Percentiles rank a stretch among this genome's conserved stretches.
Conservation (phyloP, 2,797 vertebrate species). For the Pangasius krempfi region DNA sequence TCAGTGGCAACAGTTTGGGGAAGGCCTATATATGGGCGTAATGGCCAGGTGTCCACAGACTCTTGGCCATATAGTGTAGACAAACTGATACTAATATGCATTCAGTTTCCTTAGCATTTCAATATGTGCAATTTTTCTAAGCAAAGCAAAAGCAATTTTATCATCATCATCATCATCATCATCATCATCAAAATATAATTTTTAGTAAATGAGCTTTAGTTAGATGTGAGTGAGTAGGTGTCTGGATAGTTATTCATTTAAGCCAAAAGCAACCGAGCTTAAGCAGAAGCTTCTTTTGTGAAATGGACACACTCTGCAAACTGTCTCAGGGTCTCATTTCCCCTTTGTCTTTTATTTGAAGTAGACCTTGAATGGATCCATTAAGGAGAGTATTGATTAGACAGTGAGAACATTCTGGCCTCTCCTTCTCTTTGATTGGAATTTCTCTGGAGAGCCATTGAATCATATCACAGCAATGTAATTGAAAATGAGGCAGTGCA, state of each 20-base stretch:
- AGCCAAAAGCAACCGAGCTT: neutral
- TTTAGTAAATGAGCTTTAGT: no score
- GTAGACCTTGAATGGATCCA: conserved; percentile 56
- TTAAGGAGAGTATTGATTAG: conserved; percentile 61
- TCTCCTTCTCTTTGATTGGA: conserved; percentile 47
- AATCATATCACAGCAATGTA: conserved; percentile 53
- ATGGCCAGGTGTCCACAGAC: no score
- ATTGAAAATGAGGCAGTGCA: conserved; percentile 50
- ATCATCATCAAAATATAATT: neutral
- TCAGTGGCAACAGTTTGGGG: no score
- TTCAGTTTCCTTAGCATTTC: neutral
- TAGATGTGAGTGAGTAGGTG: neutral
- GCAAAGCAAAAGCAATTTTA: neutral
- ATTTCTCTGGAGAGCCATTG: conserved; percentile 54
- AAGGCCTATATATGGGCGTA: no score
- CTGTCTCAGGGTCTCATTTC: conserved; percentile 45
- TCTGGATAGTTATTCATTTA: conserved; percentile 28
- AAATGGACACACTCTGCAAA: conserved; percentile 31
- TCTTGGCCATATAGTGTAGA: neutral
- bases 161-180: neutral
- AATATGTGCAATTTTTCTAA: neutral
- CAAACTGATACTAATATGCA: neutral
- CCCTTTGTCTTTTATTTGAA: conserved; percentile 54
- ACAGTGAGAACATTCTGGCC: conserved; percentile 40
- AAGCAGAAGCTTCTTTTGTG: conserved; percentile 28